phyloP scores from a whole-genome alignment of 2,113 vertebrate species.

The Perca schrenkii region DNA sequence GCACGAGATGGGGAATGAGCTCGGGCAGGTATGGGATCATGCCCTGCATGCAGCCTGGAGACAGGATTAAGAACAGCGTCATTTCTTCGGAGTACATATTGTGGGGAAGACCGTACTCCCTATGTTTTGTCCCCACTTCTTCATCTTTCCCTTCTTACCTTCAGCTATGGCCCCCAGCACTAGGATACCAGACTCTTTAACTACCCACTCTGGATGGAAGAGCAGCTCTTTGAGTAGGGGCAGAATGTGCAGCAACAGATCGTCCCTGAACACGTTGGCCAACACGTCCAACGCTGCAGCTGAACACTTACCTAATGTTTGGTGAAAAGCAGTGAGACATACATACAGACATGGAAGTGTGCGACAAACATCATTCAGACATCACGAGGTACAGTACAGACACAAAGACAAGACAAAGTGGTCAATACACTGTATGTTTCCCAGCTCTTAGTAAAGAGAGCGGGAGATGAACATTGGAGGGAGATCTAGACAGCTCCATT shows the following conservation, averaged over 20 bases:
- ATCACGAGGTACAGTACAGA: slow-evolving; percentile 24
- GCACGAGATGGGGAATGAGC: slow-evolving; percentile 95
- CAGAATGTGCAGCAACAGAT: slow-evolving; percentile 93
- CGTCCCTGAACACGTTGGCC: slow-evolving; percentile 96
- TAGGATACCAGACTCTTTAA: slow-evolving; percentile 97
- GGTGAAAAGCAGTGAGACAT: slow-evolving; percentile 25
- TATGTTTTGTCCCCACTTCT: background rate
- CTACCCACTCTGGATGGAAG: slow-evolving; percentile 95
- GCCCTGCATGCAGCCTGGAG: slow-evolving; percentile 95
- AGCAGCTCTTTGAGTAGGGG: slow-evolving; percentile 96
- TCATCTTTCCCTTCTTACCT: slow-evolving; percentile 80
- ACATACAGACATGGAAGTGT: slow-evolving; percentile 34
- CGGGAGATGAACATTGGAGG: background rate
- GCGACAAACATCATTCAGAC: slow-evolving; percentile 43
- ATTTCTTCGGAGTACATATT: background rate
- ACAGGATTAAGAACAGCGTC: background rate
- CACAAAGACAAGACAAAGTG: slow-evolving; percentile 41
- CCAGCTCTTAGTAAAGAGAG: background rate
- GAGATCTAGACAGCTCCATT: slow-evolving; percentile 6
- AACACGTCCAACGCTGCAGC: slow-evolving; percentile 95
- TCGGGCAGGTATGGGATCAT: slow-evolving; percentile 98
- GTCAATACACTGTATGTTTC: background rate
- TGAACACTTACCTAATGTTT: slow-evolving; percentile 93
- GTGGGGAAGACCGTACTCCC: background rate
- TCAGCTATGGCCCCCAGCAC: slow-evolving; percentile 98